phyloP scores from a whole-genome alignment of 1,140 invertebrate genomes.

The Rhopalosiphum padi region DNA sequence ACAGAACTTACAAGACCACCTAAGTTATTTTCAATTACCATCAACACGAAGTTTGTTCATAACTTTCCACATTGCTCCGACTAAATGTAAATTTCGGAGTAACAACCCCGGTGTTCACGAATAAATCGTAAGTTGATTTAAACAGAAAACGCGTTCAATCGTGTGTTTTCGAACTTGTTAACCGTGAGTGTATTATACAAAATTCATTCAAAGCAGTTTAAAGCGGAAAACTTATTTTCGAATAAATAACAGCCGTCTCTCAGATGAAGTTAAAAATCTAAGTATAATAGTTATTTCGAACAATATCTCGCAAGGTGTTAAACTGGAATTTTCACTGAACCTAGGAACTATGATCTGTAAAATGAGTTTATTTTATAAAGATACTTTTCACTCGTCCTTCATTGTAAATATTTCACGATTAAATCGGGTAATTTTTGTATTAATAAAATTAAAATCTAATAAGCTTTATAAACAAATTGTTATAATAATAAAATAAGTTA shows the following conservation, averaged over 20 bases:
- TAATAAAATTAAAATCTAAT: neutral
- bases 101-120: neutral
- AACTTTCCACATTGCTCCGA: conserved; percentile 31
- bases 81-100: conserved; percentile 47
- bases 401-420: neutral
- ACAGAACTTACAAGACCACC: neutral
- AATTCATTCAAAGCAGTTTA: neutral
- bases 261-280: neutral
- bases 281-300: neutral
- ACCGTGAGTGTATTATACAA: neutral
- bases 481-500: neutral
- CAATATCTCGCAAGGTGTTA: neutral
- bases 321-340: neutral
- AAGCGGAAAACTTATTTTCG: neutral
- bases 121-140: conserved; percentile 45
- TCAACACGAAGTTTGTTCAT: conserved; percentile 37
- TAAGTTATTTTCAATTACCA: conserved; percentile 37
- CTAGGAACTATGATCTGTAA: neutral
- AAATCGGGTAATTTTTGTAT: neutral
- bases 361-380: neutral
- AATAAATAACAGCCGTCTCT: neutral
- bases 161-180: conserved; percentile 32
- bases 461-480: neutral
- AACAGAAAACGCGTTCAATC: conserved; percentile 23
- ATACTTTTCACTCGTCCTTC: neutral